Base-by-base conservation (phyloP, 2,888 invertebrate genomes). In the Hydroisotoma schaefferi region DNA sequence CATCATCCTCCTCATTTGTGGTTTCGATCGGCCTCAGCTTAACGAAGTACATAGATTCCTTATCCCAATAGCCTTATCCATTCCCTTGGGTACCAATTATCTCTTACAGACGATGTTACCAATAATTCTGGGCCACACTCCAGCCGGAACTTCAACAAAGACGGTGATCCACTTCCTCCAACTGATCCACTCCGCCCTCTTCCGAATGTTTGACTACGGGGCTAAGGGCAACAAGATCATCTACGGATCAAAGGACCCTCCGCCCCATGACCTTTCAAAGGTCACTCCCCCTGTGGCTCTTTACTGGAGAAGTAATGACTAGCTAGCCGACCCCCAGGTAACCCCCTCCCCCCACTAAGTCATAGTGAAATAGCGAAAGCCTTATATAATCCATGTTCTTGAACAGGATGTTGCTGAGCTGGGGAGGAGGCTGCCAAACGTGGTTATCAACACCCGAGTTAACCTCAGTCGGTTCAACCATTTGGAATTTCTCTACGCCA, bases 141-240 rank as follows among this genome's bases (percentile, higher is more conserved):
- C 90, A 0, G 87, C 88, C 0, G 88, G 88, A 0, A 83, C 86
- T 0, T 89, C 90, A 0, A 82, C 85, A 0, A 86, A 84, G 76
- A 85, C 87, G 0, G 72, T 90, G 5, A 75, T 85, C 1, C 90
- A 91, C 75, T 90, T 83, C 73, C 84, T 80, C 0, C 90, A 90
- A 77, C 78, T 75, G 55, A 64, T 72, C 29, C 61, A 71, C 25
- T 58, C 65, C 2, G 66, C 82, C 0, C 79, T 70, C 23, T 77
- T 77, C 65, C 73, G 73, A 57, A 75, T 73, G 71, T 78, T 73
- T 60, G 78, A 79, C 67, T 70, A 65, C 53, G 73, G 73, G 2
- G 25, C 20, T 2, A 8, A 40, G 22, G 55, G 55, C 18, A 73
- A 73, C 46, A 8, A 61, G 43, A 15, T 5, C 10, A 57, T 51